Conservation (phyloP, 2,797 vertebrate genomes). For the Staurois parvus region DNA sequence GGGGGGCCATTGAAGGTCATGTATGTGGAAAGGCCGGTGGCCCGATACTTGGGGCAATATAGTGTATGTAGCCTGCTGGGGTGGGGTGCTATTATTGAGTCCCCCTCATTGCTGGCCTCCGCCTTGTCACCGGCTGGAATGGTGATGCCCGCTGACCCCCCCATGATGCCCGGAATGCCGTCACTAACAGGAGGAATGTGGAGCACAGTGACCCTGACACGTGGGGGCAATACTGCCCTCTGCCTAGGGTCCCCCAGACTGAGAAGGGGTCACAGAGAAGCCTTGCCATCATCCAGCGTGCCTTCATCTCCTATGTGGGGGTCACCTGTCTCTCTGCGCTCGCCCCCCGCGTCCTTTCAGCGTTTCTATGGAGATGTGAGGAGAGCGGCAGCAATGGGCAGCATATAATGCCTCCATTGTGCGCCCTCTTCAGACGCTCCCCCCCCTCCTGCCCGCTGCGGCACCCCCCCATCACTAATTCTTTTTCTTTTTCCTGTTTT, state of each 20-base stretch:
- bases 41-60: too few relatives aligned
- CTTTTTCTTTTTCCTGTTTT: slow-evolving; percentile 46
- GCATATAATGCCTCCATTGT: slow-evolving; percentile 49
- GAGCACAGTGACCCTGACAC: slow-evolving; percentile 22
- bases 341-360: slow-evolving; percentile 19
- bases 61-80: too few relatives aligned
- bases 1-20: too few relatives aligned
- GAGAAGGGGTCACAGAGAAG: neutral
- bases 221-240: slow-evolving; percentile 23
- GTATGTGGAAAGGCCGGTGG: too few relatives aligned
- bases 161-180: neutral
- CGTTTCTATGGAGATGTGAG: slow-evolving; percentile 55
- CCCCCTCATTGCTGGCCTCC: too few relatives aligned
- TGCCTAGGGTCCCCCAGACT: neutral
- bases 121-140: neutral
- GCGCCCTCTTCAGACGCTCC: neutral
- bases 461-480: neutral
- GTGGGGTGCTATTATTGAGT: too few relatives aligned
- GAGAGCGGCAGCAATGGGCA: slow-evolving; percentile 28
- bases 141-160: neutral
- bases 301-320: neutral
- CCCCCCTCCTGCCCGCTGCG: neutral
- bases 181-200: too few relatives aligned
- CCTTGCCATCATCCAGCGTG: too few relatives aligned
- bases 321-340: slow-evolving; percentile 26